These are phyloP conservation scores for Phyllotis vaccarum DNA, from an alignment of 2,797 vertebrate species.

Conservation along the genomic window DNA sequence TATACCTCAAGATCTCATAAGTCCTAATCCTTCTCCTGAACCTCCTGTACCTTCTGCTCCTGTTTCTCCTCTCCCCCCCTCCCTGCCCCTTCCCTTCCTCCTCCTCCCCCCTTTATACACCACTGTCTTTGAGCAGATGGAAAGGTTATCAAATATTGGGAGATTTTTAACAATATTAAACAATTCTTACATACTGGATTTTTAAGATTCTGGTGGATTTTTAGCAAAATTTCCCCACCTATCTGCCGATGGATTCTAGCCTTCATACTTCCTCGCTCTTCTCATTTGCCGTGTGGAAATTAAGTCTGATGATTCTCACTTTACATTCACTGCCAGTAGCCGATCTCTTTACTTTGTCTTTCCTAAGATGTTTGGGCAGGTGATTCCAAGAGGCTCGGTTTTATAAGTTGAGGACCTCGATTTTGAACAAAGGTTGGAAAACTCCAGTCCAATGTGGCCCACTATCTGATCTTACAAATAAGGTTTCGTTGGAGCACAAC, in stretches of 20 bases:
- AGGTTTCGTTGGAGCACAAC: slow-evolving; percentile 6
- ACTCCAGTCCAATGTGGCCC: background rate
- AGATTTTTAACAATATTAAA: slow-evolving; percentile 1
- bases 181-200: slow-evolving; percentile 26
- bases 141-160: slow-evolving; percentile 1
- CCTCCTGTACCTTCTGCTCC: background rate
- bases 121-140: background rate
- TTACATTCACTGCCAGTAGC: background rate
- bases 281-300: background rate
- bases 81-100: background rate
- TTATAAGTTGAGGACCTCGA: background rate
- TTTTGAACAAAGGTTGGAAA: slow-evolving; percentile 30
- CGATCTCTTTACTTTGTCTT: slow-evolving; percentile 11
- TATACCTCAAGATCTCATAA: background rate
- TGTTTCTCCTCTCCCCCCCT: background rate
- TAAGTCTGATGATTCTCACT: background rate
- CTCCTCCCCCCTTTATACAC: background rate
- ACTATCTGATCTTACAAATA: slow-evolving; percentile 37
- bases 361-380: background rate
- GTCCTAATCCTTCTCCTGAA: background rate
- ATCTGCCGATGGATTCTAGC: background rate
- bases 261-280: background rate
- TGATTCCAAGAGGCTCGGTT: background rate
- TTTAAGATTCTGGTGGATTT: background rate
- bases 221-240: background rate